Percentiles rank a stretch among this genome's conserved stretches.
Conservation (phyloP, 2,797 vertebrate species). For the Molossus alvarezi region DNA sequence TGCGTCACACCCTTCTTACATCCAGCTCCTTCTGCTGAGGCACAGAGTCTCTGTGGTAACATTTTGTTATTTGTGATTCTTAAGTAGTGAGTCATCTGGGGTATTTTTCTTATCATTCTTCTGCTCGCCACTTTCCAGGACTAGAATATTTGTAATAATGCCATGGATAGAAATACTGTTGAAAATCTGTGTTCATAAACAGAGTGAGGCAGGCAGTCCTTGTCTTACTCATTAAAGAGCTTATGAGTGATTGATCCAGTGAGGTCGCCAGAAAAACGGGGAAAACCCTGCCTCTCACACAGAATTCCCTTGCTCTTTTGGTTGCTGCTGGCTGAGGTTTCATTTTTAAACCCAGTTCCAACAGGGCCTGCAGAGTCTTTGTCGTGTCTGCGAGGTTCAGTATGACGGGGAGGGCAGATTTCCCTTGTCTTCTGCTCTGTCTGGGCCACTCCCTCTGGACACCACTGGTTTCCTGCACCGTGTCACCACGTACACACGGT, state of each 20-base stretch:
- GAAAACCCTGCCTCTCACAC: accelerated
- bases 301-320: neutral
- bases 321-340: neutral
- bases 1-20: neutral
- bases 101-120: neutral
- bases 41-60: neutral
- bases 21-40: neutral
- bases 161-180: neutral
- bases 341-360: neutral
- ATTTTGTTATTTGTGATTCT: neutral
- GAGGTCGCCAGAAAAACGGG: neutral
- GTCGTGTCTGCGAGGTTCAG: accelerated
- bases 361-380: neutral
- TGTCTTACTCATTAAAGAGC: neutral
- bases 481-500: too few species aligned
- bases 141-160: neutral
- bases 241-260: neutral
- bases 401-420: accelerated
- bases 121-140: neutral
- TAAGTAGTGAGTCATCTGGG: neutral
- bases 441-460: neutral
- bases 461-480: too few species aligned
- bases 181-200: neutral
- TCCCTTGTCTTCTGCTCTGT: neutral
- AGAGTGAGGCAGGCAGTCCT: neutral